These are phyloP conservation scores for Caretta caretta DNA, from an alignment of 2,113 vertebrate genomes.

Conservation along the genomic window DNA sequence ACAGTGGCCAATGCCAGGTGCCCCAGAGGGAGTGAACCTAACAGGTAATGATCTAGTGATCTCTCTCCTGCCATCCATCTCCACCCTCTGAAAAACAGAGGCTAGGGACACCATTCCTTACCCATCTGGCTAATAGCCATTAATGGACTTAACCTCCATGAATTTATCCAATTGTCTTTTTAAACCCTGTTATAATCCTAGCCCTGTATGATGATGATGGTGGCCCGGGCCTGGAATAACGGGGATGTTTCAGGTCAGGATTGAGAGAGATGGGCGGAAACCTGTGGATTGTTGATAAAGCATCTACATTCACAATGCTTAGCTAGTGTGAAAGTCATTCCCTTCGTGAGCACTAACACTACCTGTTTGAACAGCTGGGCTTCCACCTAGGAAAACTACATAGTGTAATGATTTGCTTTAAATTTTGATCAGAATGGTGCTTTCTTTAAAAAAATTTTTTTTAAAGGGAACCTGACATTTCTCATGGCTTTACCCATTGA, in stretches of 20 bases:
- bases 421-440: background rate
- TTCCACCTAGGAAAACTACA: background rate
- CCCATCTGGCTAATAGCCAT: too few relatives aligned
- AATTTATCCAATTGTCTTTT: too few relatives aligned
- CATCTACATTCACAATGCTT: background rate
- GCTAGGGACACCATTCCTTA: too few relatives aligned
- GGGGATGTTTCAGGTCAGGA: background rate
- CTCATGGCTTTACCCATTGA: constrained; percentile 48
- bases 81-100: too few relatives aligned
- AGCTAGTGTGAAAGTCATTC: background rate
- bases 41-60: too few relatives aligned
- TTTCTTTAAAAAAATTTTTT: constrained; percentile 18
- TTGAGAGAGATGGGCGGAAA: background rate
- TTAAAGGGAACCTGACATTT: constrained; percentile 53
- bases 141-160: too few relatives aligned
- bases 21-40: too few relatives aligned
- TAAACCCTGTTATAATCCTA: too few relatives aligned
- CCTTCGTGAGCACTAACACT: background rate
- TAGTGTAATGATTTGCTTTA: background rate
- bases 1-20: too few relatives aligned
- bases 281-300: background rate
- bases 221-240: background rate
- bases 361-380: background rate
- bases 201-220: background rate
- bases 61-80: too few relatives aligned